Base-by-base conservation (phyloP, 2,888 invertebrate genomes). In the Polydrusus tereticollis region DNA sequence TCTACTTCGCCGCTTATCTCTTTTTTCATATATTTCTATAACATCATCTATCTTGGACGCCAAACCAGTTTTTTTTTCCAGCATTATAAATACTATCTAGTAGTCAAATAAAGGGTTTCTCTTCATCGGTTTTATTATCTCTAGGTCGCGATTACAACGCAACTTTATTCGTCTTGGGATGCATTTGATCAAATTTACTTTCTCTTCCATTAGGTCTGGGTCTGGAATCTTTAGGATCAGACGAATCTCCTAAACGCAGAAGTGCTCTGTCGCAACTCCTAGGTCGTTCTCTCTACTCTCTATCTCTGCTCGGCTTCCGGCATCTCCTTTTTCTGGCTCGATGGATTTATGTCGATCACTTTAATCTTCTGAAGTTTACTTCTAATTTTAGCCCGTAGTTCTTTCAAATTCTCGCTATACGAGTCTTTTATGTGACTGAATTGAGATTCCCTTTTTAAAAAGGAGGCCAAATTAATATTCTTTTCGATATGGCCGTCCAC, bases 81-180 rank as follows among this genome's bases (percentile, higher is more conserved):
- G 81, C 81, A 0, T 85, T 83, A 75, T 88, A 88, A 3, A 88
- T 80, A 75, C 86, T 86, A 71, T 88, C 86, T 41, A 88, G 75
- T 0, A 88, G 87, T 0, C 88, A 88, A 2, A 82, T 80, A 80
- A 86, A 85, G 6, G 80, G 80, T n/a, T 86, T 86, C 7, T 82
- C 81, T 7, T 81, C 58, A 64, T 76, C 23, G 36, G 45, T 55
- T 20, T 41, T 36, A 21, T 47, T 18, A 38, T 36, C 26, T 8
- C 33, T n/a, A 26, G 20, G 26, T 3, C 33, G 58, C 6, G 78
- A 71, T 57, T 63, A 65, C 3, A 77, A 12, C 12, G 5, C 2
- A n/a, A 63, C 67, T 20, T 66, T 64, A 47, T 74, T 76, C 0
- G 77, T 77, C 26, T 66, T 72, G 29, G 78, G 76, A 50, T 80